These are phyloP conservation scores for Caenorhabditis sp. DNA, from an alignment of 2,888 invertebrate species.

Conservation along the genomic window DNA sequence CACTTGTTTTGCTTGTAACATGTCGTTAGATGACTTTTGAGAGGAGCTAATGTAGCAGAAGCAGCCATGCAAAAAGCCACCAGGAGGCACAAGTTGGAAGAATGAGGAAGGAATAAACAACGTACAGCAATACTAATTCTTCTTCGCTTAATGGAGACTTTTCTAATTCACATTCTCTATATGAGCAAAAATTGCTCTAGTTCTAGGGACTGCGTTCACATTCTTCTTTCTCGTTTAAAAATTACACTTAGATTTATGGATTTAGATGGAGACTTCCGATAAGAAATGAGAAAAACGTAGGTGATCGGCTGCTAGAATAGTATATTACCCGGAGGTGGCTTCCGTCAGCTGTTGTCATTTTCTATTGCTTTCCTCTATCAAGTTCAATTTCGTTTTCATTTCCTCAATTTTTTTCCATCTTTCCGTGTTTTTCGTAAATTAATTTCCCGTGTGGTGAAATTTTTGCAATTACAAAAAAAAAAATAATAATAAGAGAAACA, in stretches of 20 bases:
- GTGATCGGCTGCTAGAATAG: slow-evolving; percentile 30
- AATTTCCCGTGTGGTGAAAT: too few relatives aligned
- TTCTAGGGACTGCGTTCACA: too few relatives aligned
- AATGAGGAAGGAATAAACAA: slow-evolving; percentile 45
- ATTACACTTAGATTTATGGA: too few relatives aligned
- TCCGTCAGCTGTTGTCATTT: slow-evolving; percentile 36
- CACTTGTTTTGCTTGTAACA: slow-evolving; percentile 58
- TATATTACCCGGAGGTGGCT: slow-evolving; percentile 7
- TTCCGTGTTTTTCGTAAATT: too few relatives aligned
- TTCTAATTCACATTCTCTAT: too few relatives aligned
- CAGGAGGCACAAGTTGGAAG: slow-evolving; percentile 5
- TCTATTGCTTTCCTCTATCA: slow-evolving; percentile 40
- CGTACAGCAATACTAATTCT: not conserved
- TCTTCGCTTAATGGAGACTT: too few relatives aligned
- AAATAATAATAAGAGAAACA: not conserved
- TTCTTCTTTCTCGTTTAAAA: too few relatives aligned
- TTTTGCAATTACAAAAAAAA: not conserved
- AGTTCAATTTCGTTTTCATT: slow-evolving; percentile 41
- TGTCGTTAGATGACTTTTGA: slow-evolving; percentile 54
- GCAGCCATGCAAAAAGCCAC: slow-evolving; percentile 37
- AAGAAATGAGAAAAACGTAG: slow-evolving; percentile 32
- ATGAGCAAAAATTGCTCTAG: too few relatives aligned
- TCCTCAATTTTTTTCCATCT: not conserved
- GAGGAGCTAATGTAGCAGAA: slow-evolving; percentile 58
- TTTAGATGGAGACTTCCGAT: slow-evolving; percentile 28